Conservation (phyloP, 2,113 vertebrate genomes). For the Calyptomena viridis region DNA sequence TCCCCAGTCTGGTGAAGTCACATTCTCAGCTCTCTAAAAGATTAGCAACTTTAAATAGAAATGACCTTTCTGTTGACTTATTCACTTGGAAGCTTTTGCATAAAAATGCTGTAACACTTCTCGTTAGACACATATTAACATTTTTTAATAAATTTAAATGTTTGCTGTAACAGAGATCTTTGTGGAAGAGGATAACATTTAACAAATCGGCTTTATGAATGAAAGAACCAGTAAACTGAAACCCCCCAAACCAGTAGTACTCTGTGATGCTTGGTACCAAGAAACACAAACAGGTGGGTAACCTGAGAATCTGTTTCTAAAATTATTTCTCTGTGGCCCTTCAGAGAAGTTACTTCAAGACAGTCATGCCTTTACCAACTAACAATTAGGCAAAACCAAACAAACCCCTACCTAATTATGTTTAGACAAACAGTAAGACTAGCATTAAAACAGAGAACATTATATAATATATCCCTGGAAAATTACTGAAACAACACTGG, state of each 20-base stretch:
- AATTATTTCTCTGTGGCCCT: background rate
- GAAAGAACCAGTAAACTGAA: background rate
- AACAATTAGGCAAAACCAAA: background rate
- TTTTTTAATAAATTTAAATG: background rate
- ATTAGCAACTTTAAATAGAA: background rate
- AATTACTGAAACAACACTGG: background rate
- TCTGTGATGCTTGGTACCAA: background rate
- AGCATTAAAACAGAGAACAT: background rate
- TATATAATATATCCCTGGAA: background rate
- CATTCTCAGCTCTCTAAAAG: background rate
- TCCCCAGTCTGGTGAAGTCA: background rate
- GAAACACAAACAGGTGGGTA: background rate
- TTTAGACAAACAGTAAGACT: background rate
- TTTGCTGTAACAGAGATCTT: background rate
- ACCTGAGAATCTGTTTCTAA: background rate
- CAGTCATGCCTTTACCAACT: background rate
- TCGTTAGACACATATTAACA: background rate
- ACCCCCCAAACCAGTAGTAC: background rate
- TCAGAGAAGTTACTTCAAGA: background rate
- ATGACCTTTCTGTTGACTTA: background rate
- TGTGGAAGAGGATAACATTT: background rate
- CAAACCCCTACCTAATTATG: background rate
- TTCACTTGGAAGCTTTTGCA: background rate
- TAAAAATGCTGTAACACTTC: background rate
- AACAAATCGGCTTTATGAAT: background rate